A percentile compares a stretch with the other conserved stretches of the same genome.
Evolutionary conservation across 2,888 invertebrate genomes (phyloP).

Genomic region (Pachycephus smyrnensis): DNA sequence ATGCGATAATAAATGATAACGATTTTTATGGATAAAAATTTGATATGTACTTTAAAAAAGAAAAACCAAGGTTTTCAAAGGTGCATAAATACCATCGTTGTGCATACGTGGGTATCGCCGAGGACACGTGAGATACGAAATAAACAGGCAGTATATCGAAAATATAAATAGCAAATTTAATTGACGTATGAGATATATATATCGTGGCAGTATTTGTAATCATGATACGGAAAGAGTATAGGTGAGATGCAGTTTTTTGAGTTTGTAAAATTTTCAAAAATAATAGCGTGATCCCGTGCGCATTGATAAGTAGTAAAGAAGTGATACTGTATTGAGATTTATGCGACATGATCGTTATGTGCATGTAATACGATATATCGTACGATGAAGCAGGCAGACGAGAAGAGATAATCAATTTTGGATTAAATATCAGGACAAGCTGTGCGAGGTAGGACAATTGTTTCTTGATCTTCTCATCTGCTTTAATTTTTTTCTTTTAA

Average conservation of each 20-base stretch:
- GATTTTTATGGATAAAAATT: not conserved
- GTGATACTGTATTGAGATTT: not conserved
- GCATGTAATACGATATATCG: not conserved
- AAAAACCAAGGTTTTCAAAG: not conserved
- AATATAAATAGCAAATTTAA: conserved; percentile 1
- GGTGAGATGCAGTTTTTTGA: not conserved
- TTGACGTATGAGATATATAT: not conserved
- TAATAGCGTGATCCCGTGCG: not conserved
- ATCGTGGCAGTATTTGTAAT: not conserved
- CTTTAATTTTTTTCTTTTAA: conserved; percentile 19
- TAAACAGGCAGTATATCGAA: not conserved
- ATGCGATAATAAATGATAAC: not conserved
- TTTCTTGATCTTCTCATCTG: not conserved
- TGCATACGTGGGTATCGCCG: not conserved
- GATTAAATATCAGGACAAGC: not conserved
- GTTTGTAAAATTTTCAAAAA: not conserved
- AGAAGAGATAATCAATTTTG: not conserved
- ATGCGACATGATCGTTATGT: not conserved
- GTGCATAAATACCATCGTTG: not conserved
- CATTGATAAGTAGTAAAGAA: not conserved
- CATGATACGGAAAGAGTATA: not conserved
- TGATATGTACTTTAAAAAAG: not conserved
- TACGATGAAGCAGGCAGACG: not conserved
- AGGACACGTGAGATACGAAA: not conserved
- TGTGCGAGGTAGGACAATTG: not conserved